Evolutionary conservation across 2,113 vertebrate species (phyloP).

Genomic region (Limanda limanda): DNA sequence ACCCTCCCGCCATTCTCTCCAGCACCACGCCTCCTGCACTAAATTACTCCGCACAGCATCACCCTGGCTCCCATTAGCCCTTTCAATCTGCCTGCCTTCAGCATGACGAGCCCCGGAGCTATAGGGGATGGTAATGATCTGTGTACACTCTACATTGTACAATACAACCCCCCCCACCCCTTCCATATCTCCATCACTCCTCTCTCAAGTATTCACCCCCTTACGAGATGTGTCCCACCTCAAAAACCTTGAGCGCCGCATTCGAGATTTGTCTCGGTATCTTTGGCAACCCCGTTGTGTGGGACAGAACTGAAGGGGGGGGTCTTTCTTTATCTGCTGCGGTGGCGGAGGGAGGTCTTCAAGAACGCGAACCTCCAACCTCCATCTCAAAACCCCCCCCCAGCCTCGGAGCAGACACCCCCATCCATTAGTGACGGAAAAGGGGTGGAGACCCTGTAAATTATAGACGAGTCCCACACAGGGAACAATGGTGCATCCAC

Average conservation of each 20-base stretch:
- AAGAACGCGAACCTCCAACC: slow-evolving; percentile 58
- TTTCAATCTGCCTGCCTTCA: slow-evolving; percentile 85
- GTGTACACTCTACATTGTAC: slow-evolving; percentile 53
- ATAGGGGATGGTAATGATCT: slow-evolving; percentile 80
- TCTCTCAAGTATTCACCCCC: slow-evolving; percentile 50
- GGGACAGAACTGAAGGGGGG: slow-evolving; percentile 47
- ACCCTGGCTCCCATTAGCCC: slow-evolving; percentile 76
- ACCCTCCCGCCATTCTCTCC: slow-evolving; percentile 39
- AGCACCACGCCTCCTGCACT: slow-evolving; percentile 69
- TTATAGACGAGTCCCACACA: slow-evolving; percentile 76
- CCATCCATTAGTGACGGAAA: slow-evolving; percentile 74
- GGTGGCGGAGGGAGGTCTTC: slow-evolving; percentile 41
- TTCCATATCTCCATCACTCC: slow-evolving; percentile 25
- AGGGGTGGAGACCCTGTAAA: slow-evolving; percentile 76
- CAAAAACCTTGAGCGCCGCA: slow-evolving; percentile 24
- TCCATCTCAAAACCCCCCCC: slow-evolving; percentile 38
- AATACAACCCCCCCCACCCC: not conserved
- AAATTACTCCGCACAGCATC: slow-evolving; percentile 81
- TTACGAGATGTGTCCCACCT: slow-evolving; percentile 41
- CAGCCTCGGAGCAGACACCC: slow-evolving; percentile 59
- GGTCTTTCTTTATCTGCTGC: slow-evolving; percentile 50
- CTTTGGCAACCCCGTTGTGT: slow-evolving; percentile 48
- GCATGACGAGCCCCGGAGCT: slow-evolving; percentile 74
- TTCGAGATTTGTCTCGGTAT: slow-evolving; percentile 49
- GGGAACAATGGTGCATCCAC: slow-evolving; percentile 70